These are phyloP conservation scores for Eulimnadia texana DNA, from an alignment of 1,140 invertebrate genomes.

Conservation along the genomic window DNA sequence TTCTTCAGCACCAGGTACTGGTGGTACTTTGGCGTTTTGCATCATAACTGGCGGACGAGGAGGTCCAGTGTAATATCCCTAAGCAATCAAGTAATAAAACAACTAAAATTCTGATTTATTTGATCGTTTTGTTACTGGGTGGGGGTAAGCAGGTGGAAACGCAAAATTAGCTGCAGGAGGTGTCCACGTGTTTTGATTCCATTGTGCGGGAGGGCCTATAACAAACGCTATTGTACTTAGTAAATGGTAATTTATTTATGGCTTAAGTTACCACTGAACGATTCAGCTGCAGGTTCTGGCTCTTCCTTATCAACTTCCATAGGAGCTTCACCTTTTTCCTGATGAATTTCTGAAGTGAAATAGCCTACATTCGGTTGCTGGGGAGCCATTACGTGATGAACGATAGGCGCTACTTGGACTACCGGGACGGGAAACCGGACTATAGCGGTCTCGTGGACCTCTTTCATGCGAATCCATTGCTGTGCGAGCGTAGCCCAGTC, in stretches of 20 bases:
- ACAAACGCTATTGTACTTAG: not conserved
- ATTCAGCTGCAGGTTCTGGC: not conserved
- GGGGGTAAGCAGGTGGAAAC: not conserved
- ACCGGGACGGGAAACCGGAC: not conserved
- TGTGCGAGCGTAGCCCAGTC: conserved; percentile 91
- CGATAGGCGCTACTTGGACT: not conserved
- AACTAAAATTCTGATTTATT: not conserved
- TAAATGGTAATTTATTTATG: not conserved
- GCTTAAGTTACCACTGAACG: not conserved
- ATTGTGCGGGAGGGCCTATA: not conserved
- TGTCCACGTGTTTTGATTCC: not conserved
- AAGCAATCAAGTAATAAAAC: not conserved
- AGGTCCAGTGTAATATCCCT: not conserved
- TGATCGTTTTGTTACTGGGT: not conserved
- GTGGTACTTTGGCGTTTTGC: no score
- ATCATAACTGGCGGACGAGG: not conserved
- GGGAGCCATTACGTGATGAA: not conserved
- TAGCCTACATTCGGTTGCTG: not conserved
- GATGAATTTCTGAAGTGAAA: not conserved
- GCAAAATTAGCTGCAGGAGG: not conserved
- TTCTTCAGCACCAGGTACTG: no score
- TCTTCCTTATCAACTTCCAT: conserved; percentile 16
- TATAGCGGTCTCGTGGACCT: conserved; percentile 26
- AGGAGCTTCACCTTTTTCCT: conserved; percentile 8
- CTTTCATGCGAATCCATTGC: conserved; percentile 96